phyloP scores from a whole-genome alignment of 1,140 invertebrate genomes.

The Vanessa atalanta region DNA sequence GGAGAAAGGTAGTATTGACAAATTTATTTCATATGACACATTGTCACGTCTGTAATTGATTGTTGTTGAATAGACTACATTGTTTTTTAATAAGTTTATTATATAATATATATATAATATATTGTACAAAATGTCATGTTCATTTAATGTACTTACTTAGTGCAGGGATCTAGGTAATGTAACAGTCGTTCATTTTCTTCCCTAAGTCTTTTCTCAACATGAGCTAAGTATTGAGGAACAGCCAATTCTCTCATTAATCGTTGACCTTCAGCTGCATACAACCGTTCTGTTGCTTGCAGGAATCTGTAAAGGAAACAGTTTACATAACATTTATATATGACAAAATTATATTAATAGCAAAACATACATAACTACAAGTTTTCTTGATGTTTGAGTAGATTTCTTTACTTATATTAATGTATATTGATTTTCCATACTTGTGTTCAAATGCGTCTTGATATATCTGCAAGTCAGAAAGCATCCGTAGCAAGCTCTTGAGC shows the following conservation, averaged over 20 bases:
- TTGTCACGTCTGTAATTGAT: too few species aligned
- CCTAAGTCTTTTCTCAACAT: conserved; percentile 96
- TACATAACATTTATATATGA: not conserved
- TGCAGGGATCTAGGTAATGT: conserved; percentile 96
- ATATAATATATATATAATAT: too few species aligned
- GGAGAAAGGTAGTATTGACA: not conserved
- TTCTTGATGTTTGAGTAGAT: too few species aligned
- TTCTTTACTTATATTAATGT: too few species aligned
- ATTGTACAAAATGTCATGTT: too few species aligned
- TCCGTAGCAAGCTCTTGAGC: conserved; percentile 96
- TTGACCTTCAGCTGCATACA: conserved; percentile 96
- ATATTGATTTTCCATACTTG: conserved; percentile 79
- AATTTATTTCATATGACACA: too few species aligned
- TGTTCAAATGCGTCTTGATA: conserved; percentile 97
- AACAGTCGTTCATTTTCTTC: conserved; percentile 97
- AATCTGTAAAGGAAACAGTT: conserved; percentile 82
- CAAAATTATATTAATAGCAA: too few species aligned
- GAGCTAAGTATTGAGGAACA: conserved; percentile 95
- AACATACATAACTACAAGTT: too few species aligned
- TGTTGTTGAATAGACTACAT: too few species aligned
- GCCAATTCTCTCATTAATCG: conserved; percentile 95
- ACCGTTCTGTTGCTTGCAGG: conserved; percentile 93
- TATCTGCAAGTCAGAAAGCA: conserved; percentile 98
- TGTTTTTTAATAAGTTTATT: too few species aligned
- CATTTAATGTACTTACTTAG: conserved; percentile 85